These are phyloP conservation scores for Gryllus bimaculatus DNA, from an alignment of 1,140 invertebrate species.

Conservation along the genomic window DNA sequence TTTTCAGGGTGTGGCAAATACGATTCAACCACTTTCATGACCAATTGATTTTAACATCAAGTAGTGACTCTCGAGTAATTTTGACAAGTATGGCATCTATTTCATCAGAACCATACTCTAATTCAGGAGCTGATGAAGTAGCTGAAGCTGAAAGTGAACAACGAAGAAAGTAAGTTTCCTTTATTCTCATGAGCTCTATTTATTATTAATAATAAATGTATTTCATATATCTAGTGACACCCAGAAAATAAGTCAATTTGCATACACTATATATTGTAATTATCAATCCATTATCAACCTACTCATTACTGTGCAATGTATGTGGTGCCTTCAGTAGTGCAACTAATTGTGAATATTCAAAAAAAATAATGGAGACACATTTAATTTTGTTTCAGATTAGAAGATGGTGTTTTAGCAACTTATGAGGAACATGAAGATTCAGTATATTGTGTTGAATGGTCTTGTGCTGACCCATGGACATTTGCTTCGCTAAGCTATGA, in stretches of 20 bases:
- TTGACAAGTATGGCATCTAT: conserved; percentile 78
- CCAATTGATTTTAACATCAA: conserved; percentile 87
- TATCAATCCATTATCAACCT: no score
- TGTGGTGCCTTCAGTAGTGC: no score
- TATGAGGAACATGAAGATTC: conserved; percentile 98
- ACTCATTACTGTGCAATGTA: no score
- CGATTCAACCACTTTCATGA: conserved; percentile 95
- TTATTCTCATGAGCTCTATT: no score
- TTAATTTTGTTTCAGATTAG: conserved; percentile 37
- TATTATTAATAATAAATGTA: no score
- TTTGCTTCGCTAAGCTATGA: conserved; percentile 97
- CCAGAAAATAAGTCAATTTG: no score
- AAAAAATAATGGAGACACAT: no score
- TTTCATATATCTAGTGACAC: no score
- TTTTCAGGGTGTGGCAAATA: conserved; percentile 76
- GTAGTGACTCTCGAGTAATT: conserved; percentile 87
- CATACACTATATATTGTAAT: no score
- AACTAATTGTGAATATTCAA: no score
- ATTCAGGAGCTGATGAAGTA: conserved; percentile 32
- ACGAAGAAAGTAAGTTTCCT: background rate
- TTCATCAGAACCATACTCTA: conserved; percentile 67
- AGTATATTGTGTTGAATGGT: conserved; percentile 96
- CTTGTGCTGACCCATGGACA: conserved; percentile 92
- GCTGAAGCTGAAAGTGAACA: background rate
- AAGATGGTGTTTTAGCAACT: conserved; percentile 74